Evolutionary conservation across 1,140 invertebrate genomes (phyloP).

Genomic region (Drosophila malerkotliana): DNA sequence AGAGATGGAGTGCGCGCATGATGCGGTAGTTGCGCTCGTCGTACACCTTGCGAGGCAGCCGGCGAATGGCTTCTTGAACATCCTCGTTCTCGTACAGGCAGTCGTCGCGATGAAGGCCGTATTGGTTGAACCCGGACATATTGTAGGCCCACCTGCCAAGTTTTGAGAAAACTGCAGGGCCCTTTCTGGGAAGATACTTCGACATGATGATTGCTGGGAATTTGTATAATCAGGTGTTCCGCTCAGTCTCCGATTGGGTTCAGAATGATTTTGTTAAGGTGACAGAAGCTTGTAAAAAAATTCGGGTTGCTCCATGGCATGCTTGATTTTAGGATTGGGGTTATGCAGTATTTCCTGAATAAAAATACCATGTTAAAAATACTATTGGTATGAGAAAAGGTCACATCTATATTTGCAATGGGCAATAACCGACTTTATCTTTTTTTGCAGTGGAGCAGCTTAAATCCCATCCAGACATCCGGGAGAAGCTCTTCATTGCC

Average conservation of each 20-base stretch:
- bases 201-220: constrained; percentile 61
- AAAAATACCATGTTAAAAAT: no score
- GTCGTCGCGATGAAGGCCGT: constrained; percentile 92
- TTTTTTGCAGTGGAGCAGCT: constrained; percentile 89
- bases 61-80: constrained; percentile 91
- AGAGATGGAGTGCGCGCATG: constrained; percentile 90
- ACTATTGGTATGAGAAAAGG: no score
- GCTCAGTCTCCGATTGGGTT: constrained; percentile 10
- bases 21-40: constrained; percentile 93
- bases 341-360: no score
- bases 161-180: constrained; percentile 76
- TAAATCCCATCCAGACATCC: constrained; percentile 88
- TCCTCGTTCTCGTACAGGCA: constrained; percentile 88
- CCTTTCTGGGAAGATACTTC: constrained; percentile 71
- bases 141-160: constrained; percentile 89
- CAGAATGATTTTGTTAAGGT: constrained; percentile 32
- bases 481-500: constrained; percentile 89
- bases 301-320: background rate
- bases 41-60: constrained; percentile 88
- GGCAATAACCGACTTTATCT: no score
- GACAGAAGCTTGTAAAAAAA: background rate
- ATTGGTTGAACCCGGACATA: constrained; percentile 89
- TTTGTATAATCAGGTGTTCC: constrained; percentile 13
- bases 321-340: no score
- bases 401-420: no score